These are phyloP conservation scores for Harpagifer antarcticus DNA, from an alignment of 2,797 vertebrate genomes.

Conservation along the genomic window DNA sequence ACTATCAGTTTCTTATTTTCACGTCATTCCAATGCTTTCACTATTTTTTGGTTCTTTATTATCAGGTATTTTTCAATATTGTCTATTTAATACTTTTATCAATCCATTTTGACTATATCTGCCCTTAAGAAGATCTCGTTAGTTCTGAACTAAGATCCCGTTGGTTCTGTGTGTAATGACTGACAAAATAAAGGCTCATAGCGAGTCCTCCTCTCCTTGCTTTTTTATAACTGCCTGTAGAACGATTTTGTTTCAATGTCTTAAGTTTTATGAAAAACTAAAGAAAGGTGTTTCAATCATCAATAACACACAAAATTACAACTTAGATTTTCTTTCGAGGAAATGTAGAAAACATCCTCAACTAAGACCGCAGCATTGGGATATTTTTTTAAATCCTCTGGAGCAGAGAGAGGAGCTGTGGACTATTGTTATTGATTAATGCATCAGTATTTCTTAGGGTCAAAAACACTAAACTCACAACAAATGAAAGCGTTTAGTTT, in stretches of 20 bases:
- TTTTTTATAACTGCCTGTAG: background rate
- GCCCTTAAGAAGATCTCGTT: background rate
- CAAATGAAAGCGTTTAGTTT: too few relatives aligned
- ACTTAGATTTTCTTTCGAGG: background rate
- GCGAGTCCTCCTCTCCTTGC: background rate
- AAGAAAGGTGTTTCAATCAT: background rate
- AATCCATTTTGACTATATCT: background rate
- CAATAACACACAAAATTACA: background rate
- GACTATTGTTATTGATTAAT: too few relatives aligned
- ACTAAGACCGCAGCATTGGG: background rate
- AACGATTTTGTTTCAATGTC: background rate
- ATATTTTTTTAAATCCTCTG: too few relatives aligned
- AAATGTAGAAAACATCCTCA: slow-evolving; percentile 5
- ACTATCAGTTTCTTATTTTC: background rate
- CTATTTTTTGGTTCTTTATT: background rate
- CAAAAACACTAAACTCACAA: too few relatives aligned
- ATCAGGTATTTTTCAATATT: background rate
- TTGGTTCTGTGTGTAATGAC: background rate
- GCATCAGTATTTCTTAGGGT: too few relatives aligned
- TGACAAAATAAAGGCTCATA: background rate
- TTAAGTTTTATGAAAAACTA: background rate
- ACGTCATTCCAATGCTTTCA: background rate
- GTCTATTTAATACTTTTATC: background rate
- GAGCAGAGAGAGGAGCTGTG: too few relatives aligned
- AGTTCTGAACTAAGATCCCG: background rate